Evolutionary conservation across 1,140 invertebrate genomes (phyloP).

Genomic region (Drosophila eugracilis): DNA sequence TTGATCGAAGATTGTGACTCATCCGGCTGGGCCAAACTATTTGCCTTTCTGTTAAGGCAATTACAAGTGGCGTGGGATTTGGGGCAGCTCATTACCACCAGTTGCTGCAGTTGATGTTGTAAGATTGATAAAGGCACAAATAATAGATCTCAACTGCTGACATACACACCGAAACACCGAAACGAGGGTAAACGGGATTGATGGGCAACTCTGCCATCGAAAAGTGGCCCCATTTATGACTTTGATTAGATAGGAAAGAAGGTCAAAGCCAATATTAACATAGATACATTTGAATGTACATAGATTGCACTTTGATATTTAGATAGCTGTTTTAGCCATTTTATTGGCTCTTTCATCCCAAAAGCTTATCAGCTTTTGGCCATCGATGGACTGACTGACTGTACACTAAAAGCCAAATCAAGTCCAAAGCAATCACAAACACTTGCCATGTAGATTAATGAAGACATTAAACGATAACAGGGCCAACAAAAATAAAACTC

Average conservation of each 20-base stretch:
- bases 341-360: conserved; percentile 1
- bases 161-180: too few relatives aligned
- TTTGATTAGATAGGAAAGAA: conserved; percentile 47
- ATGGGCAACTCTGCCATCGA: conserved; percentile 16
- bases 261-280: conserved; percentile 27
- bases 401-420: conserved; percentile 41
- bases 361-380: conserved; percentile 13
- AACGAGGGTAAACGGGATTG: conserved; percentile 37
- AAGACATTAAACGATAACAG: conserved; percentile 27
- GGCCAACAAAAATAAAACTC: too few relatives aligned
- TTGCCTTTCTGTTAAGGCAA: conserved; percentile 12
- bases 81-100: conserved; percentile 22
- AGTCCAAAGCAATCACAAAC: conserved; percentile 26
- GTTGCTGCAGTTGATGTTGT: conserved; percentile 17
- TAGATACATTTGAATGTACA: background rate
- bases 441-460: conserved; percentile 26
- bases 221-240: conserved; percentile 16
- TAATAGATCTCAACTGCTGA: conserved; percentile 8
- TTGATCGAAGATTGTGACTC: conserved; percentile 26
- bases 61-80: conserved; percentile 28
- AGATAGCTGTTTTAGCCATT: conserved; percentile 7
- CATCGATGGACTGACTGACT: background rate
- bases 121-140: conserved; percentile 23
- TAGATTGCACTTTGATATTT: conserved; percentile 8
- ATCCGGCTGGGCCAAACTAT: conserved; percentile 10